Evolutionary conservation across 2,888 invertebrate species (phyloP).

Genomic region (Fragum sueziense): DNA sequence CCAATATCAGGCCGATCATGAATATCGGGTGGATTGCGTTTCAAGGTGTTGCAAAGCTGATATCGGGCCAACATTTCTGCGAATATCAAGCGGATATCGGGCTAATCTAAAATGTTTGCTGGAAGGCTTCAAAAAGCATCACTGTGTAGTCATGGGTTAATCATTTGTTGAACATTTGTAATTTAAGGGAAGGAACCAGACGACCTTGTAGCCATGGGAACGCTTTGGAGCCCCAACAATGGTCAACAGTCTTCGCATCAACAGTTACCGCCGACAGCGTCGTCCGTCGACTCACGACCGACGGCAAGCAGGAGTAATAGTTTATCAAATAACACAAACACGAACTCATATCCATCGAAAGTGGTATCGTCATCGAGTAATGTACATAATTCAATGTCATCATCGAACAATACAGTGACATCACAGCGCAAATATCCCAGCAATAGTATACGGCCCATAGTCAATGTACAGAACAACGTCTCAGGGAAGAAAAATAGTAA

Average conservation of each 20-base stretch:
- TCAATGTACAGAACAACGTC: slow-evolving; percentile 62
- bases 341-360: slow-evolving; percentile 56
- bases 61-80: too few species aligned
- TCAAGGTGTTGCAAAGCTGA: too few species aligned
- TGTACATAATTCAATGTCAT: slow-evolving; percentile 48
- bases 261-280: slow-evolving; percentile 21
- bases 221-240: slow-evolving; percentile 74
- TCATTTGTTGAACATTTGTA: too few species aligned
- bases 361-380: slow-evolving; percentile 38
- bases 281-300: slow-evolving; percentile 58
- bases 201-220: slow-evolving; percentile 77
- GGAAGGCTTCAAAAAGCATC: too few species aligned
- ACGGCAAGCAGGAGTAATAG: slow-evolving; percentile 38
- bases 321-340: slow-evolving; percentile 46
- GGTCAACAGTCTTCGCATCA: slow-evolving; percentile 1
- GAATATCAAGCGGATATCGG: too few species aligned
- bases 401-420: slow-evolving; percentile 53
- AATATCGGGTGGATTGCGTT: too few species aligned
- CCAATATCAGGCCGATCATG: too few species aligned
- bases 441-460: slow-evolving; percentile 63
- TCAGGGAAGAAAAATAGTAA: slow-evolving; percentile 59
- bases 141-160: too few species aligned
- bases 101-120: too few species aligned
- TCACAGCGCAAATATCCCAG: slow-evolving; percentile 61
- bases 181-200: slow-evolving; percentile 72